Evolutionary conservation across 1,140 invertebrate species (phyloP).

Genomic region (Drosophila mauritiana): DNA sequence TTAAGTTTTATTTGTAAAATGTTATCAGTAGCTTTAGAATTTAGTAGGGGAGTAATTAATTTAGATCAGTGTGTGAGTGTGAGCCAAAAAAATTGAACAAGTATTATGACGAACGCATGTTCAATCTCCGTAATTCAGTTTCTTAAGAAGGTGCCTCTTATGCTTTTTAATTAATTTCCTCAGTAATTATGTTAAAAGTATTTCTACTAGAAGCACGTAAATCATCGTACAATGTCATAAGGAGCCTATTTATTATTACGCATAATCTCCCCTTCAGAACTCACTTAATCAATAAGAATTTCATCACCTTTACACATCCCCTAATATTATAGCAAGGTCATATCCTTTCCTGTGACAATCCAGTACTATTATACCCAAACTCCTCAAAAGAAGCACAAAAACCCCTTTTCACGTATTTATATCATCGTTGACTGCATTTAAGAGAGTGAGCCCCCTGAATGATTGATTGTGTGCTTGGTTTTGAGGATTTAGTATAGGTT

Average conservation of each 20-base stretch:
- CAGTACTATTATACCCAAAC: background rate
- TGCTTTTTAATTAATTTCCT: constrained; percentile 1
- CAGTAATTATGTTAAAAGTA: constrained; percentile 11
- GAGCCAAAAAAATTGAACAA: constrained; percentile 5
- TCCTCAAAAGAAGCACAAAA: constrained; percentile 16
- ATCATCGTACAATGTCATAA: constrained; percentile 20
- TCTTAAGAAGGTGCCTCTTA: background rate
- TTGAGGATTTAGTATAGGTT: constrained; percentile 22
- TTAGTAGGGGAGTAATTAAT: background rate
- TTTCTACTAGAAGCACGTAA: background rate
- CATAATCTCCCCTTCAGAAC: background rate
- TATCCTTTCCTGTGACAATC: constrained; percentile 23
- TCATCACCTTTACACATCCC: background rate
- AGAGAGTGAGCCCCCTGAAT: constrained; percentile 12
- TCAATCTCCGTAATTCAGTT: background rate
- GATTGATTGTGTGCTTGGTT: constrained; percentile 15
- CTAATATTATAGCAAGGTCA: background rate
- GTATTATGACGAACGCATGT: constrained; percentile 28
- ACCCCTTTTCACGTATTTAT: constrained; percentile 11
- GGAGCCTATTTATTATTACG: background rate
- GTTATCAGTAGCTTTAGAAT: background rate
- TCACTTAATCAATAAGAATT: background rate
- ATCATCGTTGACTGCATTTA: constrained; percentile 59
- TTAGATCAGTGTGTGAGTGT: constrained; percentile 13
- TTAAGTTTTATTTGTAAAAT: constrained; percentile 12